These are phyloP conservation scores for Passerculus sandwichensis DNA, from an alignment of 2,797 vertebrate species.

Conservation along the genomic window DNA sequence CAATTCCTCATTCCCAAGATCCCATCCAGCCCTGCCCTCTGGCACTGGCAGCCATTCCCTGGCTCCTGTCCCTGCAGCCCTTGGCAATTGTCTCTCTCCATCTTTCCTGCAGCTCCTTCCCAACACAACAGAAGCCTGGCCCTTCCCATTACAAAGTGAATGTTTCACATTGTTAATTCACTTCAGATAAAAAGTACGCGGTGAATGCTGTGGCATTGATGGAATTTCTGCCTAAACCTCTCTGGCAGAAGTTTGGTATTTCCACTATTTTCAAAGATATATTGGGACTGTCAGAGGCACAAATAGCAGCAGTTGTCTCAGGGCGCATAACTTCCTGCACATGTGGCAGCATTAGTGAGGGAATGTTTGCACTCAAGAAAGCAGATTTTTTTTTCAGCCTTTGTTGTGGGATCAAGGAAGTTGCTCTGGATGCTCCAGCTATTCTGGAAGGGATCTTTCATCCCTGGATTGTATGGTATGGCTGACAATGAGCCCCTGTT, in stretches of 20 bases:
- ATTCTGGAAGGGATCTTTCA: background rate
- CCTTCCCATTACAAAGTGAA: background rate
- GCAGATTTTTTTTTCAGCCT: background rate
- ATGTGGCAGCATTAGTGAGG: background rate
- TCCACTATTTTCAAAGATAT: background rate
- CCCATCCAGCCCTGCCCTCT: background rate
- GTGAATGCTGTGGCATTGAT: background rate
- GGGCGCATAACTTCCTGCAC: background rate
- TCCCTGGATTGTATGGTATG: background rate
- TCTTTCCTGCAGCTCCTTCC: background rate
- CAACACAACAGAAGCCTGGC: background rate
- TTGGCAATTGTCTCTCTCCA: background rate
- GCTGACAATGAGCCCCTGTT: background rate
- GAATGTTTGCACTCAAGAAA: background rate
- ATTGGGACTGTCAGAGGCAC: background rate
- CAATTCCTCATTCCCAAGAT: background rate
- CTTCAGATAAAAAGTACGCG: background rate
- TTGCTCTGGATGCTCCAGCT: background rate
- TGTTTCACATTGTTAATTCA: background rate
- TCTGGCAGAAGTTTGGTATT: background rate
- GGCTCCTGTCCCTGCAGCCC: accelerated
- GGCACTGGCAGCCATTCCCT: background rate
- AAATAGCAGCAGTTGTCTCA: background rate
- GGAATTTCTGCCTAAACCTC: background rate
- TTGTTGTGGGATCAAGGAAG: background rate